Conservation (phyloP, 2,113 vertebrate species). For the Zingel zingel region DNA sequence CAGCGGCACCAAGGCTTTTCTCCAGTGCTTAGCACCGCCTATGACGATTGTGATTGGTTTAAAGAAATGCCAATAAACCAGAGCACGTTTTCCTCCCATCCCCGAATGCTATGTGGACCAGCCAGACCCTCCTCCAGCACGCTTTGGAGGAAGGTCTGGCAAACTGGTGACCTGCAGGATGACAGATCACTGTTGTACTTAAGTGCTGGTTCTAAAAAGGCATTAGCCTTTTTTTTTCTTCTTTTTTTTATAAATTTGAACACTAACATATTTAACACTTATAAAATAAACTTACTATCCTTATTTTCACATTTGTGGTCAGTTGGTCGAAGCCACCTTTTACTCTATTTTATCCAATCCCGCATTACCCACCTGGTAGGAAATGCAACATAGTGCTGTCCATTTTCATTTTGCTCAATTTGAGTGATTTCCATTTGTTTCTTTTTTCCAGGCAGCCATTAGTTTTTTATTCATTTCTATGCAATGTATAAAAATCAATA, state of each 20-base stretch:
- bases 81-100: too few relatives aligned
- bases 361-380: not conserved
- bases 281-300: not conserved
- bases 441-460: not conserved
- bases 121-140: too few relatives aligned
- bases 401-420: not conserved
- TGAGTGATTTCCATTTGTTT: not conserved
- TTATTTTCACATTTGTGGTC: not conserved
- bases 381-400: not conserved
- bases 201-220: not conserved
- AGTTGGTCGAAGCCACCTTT: not conserved
- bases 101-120: too few relatives aligned
- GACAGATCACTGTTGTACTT: not conserved
- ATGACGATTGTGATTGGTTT: too few relatives aligned
- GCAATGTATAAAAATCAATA: not conserved
- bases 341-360: not conserved
- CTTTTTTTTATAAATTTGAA: not conserved
- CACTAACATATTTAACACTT: not conserved
- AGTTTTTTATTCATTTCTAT: not conserved
- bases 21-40: too few relatives aligned
- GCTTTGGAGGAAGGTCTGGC: too few relatives aligned
- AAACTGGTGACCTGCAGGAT: conserved; percentile 8
- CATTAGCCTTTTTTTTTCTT: not conserved
- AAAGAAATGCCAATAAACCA: too few relatives aligned
- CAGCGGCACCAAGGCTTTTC: too few relatives aligned